Conservation (phyloP, 2,113 vertebrate genomes). For the Mola mola region DNA sequence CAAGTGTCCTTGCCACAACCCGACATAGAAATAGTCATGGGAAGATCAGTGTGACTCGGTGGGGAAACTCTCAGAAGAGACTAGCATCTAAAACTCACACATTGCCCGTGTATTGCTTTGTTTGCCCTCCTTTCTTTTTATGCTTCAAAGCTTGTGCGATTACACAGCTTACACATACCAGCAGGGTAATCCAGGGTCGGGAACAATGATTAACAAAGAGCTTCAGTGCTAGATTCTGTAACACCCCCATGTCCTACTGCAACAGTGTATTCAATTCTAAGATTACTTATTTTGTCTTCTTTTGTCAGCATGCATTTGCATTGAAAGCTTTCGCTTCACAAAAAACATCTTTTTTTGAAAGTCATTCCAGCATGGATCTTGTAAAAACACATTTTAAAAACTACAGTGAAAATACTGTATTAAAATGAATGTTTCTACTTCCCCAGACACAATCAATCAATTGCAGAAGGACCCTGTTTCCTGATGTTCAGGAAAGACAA, state of each 20-base stretch:
- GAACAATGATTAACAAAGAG: slow-evolving; percentile 48
- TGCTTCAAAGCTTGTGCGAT: slow-evolving; percentile 52
- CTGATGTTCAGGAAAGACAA: too few species aligned
- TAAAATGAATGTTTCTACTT: too few species aligned
- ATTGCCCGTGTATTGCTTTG: slow-evolving; percentile 9
- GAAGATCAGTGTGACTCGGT: slow-evolving; percentile 42
- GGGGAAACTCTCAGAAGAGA: slow-evolving; percentile 17
- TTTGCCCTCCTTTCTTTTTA: slow-evolving; percentile 16
- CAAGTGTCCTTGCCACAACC: slow-evolving; percentile 74
- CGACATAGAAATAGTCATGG: slow-evolving; percentile 79
- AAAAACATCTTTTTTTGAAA: too few species aligned
- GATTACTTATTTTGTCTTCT: too few species aligned
- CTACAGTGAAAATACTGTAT: too few species aligned
- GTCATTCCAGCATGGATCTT: too few species aligned
- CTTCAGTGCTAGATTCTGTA: slow-evolving; percentile 33
- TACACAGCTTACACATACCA: slow-evolving; percentile 72
- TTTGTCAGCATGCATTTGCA: too few species aligned
- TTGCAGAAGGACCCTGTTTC: too few species aligned
- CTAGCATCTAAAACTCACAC: slow-evolving; percentile 11
- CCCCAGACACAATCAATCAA: too few species aligned
- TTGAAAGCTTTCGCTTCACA: too few species aligned
- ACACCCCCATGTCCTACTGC: not conserved
- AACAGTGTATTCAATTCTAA: not conserved
- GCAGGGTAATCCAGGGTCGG: slow-evolving; percentile 60
- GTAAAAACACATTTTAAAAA: too few species aligned